Base-by-base conservation (phyloP, 2,113 vertebrate genomes). In the Aythya baeri region DNA sequence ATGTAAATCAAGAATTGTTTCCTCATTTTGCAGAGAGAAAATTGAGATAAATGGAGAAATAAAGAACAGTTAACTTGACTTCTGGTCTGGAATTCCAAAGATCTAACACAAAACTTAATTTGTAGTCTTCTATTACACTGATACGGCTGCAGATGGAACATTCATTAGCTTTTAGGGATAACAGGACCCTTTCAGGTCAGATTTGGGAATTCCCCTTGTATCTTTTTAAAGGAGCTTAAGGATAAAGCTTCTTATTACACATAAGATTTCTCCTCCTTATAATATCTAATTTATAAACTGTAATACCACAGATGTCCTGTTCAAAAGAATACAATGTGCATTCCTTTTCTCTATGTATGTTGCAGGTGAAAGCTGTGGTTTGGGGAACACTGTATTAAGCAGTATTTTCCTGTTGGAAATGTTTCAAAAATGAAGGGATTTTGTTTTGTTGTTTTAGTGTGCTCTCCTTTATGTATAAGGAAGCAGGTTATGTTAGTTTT, bases 51-150 rank as follows among this genome's bases (percentile, higher is more conserved):
- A 93, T 9, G 8, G 84, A 79, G 66, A 94, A 83, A 90, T 93
- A 88, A 95, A 90, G 31, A 50, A 71, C 32, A 86, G 29, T 86
- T 96, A 67, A 52, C 67, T 91, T 91, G 67, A 83, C 23, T 94
- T 92, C 65, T 92, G 66, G 27, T 93, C 66, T 95, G 43, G 77
- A 84, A 88, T 78, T 49, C 57, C 72, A 80, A 88, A 88, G 41
- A 91, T 78, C 46, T 90, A 29, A 61, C 32, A 88, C 46, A 90
- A 72, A 78, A 43, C 21, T 90, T 95, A 87, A 75, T 78, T 89
- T 14, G 27, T 70, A 66, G 31, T 65, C 49, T 82, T 88, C 14
- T 88, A 6, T 88, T 91, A 67, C 36, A 20, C 31, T 86, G 65
- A 46, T 86, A 66, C 3, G 83, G 31, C 83, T 94, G 55, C 1